Evolutionary conservation across 53 echinoderm and acorn worm species (phyloP), one percentile per base, ranked within the genome.

Genomic region (Luidia sarsii): DNA sequence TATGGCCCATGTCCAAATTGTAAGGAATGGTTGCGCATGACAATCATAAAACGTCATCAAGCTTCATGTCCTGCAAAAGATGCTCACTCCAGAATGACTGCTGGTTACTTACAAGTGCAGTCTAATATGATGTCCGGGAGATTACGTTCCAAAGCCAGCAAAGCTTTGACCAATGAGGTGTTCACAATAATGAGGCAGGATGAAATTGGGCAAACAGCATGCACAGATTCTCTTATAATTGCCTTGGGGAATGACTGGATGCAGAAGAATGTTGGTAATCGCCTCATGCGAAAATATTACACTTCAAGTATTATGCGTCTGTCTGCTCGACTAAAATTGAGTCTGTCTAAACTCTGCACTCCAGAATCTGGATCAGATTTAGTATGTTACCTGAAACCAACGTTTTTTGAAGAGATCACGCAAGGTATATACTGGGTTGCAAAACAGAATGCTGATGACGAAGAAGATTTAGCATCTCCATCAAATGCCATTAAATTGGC

Each of bases 1-100:
- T 89, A 89, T 64, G 80, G 84, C 2, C 83, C 89, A 34, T 89
- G 83, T 50, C 89, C 84, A 23, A 68, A 52, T 21, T 83, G 89
- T 32, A 39, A 68, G 28, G 79, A 89, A 56, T 89, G 89, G 89
- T 32, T 83, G 21, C 71, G 54, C 38, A 33, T 87, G 2, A 43
- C 53, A n/a, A 38, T 71, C 27, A 72, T 81, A 20, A 29, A 71
- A 5, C 37, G 81, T 64, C 87, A 87, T 43, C 81, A 81, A 53
- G 43, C 38, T 35, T 70, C 22, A 45, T 81, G 81, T 35, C 66
- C 81, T 37, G 81, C 57, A 24, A 39, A 50, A 10, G 67, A 75
- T 14, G 33, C 10, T 8, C 21, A 41, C 7, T 15, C 11, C 27
- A 48, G 50, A 34, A 50, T 63, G 41, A 37, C 87, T 1, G 82